Conservation (phyloP, 2,797 vertebrate species). For the Poliocrania exsul region DNA sequence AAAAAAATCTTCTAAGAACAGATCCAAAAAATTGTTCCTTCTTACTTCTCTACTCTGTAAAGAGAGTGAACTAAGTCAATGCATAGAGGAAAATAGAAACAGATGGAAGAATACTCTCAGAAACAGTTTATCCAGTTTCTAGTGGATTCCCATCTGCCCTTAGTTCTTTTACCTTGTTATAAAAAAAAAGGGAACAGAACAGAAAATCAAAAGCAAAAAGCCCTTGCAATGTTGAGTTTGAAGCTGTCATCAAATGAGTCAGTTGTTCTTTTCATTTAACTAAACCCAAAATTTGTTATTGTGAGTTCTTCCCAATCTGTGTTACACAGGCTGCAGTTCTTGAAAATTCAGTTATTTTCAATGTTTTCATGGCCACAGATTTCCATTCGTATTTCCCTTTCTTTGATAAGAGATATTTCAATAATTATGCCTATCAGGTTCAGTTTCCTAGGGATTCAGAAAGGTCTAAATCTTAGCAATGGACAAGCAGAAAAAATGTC, state of each 20-base stretch:
- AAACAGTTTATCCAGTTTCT: slow-evolving; percentile 2
- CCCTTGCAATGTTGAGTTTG: background rate
- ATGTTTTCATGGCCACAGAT: background rate
- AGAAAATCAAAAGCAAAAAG: slow-evolving; percentile 13
- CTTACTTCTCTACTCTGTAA: slow-evolving; percentile 9
- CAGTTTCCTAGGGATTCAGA: background rate
- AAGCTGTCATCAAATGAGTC: background rate
- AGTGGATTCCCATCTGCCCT: background rate
- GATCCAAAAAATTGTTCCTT: slow-evolving; percentile 3
- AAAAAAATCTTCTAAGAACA: background rate
- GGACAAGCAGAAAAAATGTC: background rate
- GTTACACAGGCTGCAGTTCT: background rate
- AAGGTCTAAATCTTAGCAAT: background rate
- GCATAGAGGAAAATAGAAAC: slow-evolving; percentile 26
- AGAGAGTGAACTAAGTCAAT: background rate
- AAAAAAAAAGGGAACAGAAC: background rate
- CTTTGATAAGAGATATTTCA: background rate
- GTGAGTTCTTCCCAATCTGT: background rate
- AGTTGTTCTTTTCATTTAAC: background rate
- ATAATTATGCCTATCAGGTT: background rate
- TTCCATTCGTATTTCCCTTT: background rate
- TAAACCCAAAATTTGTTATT: background rate
- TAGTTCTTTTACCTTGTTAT: slow-evolving; percentile 16
- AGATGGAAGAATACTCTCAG: slow-evolving; percentile 18
- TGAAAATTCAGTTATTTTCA: background rate